Evolutionary conservation across 1,140 invertebrate species (phyloP).

Genomic region (Drosophila pseudoananassae): DNA sequence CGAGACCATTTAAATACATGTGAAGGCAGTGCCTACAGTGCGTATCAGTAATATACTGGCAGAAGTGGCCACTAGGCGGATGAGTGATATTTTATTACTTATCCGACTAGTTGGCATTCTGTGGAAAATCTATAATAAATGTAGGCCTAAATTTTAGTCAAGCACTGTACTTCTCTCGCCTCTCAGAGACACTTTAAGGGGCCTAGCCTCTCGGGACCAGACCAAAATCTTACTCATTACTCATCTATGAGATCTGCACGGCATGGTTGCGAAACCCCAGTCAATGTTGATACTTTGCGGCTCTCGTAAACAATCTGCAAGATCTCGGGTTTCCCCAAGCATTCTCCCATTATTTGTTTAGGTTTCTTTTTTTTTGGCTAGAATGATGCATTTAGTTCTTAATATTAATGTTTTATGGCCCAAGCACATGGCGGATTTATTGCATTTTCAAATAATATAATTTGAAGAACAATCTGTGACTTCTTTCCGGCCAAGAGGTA

Average conservation of each 20-base stretch:
- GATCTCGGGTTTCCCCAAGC: conserved; percentile 18
- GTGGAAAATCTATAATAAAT: too few relatives aligned
- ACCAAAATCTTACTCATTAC: conserved; percentile 23
- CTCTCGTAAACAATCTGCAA: conserved; percentile 16
- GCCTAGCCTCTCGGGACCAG: background rate
- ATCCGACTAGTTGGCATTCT: background rate
- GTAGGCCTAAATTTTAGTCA: background rate
- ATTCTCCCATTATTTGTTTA: conserved; percentile 7
- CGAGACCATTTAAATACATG: conserved; percentile 32
- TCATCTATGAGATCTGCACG: conserved; percentile 23
- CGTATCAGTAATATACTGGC: background rate
- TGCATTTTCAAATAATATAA: background rate
- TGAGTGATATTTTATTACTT: conserved; percentile 18
- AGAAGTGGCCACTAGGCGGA: conserved; percentile 6
- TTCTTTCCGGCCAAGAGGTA: background rate
- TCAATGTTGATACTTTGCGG: conserved; percentile 41
- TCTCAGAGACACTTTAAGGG: conserved; percentile 21
- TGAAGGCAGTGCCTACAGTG: conserved; percentile 32
- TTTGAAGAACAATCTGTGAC: background rate
- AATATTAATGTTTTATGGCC: background rate
- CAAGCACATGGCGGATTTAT: background rate
- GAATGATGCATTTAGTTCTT: background rate
- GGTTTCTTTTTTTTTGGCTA: background rate
- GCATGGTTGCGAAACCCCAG: conserved; percentile 9
- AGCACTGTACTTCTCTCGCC: conserved; percentile 10